These are phyloP conservation scores for Pangasius sanitwongsei DNA, from an alignment of 2,797 vertebrate genomes.

Conservation along the genomic window DNA sequence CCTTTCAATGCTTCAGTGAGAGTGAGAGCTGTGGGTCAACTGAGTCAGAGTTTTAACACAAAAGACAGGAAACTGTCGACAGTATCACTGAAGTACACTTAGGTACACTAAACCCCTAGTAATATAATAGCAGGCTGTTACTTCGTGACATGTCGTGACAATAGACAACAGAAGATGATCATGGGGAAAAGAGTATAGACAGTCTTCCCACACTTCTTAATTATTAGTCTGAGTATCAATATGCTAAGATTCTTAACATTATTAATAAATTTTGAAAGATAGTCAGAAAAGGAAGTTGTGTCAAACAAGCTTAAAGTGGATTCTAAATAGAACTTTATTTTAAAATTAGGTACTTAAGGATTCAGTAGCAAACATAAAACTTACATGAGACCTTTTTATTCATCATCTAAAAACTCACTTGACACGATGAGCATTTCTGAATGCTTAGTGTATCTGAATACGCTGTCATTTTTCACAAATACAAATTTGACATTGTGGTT, in stretches of 20 bases:
- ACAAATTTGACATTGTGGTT: neutral
- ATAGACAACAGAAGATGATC: neutral
- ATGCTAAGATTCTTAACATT: neutral
- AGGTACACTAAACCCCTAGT: neutral
- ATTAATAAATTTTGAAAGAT: no score
- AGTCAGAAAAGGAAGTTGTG: neutral
- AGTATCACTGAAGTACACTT: neutral
- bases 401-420: neutral
- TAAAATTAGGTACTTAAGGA: neutral
- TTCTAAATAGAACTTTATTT: conserved; percentile 1
- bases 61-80: conserved; percentile 37
- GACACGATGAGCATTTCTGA: neutral
- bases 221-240: neutral
- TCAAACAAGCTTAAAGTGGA: neutral
- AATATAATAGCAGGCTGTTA: neutral
- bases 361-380: conserved; percentile 12
- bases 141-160: conserved; percentile 7
- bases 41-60: conserved; percentile 34
- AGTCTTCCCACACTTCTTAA: neutral
- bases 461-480: neutral
- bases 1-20: neutral
- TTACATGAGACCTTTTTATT: neutral
- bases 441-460: conserved; percentile 11
- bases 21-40: neutral
- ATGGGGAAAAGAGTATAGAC: neutral